Base-by-base conservation (phyloP, 37 sponge, comb jelly and placozoan genomes). In the Cladorhizidae sp. region DNA sequence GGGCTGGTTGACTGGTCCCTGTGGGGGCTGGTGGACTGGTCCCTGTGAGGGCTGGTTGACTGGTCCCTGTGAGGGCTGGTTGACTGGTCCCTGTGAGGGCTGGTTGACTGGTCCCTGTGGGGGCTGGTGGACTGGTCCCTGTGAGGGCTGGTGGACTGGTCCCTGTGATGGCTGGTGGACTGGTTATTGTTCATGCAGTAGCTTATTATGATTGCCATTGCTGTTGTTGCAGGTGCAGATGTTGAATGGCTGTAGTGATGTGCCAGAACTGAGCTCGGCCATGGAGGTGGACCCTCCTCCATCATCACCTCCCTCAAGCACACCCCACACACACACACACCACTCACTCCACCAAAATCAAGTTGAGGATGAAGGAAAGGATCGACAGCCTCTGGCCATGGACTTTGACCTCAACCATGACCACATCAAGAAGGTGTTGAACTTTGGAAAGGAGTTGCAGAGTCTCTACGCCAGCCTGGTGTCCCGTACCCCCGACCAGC, bases 371-470 rank as follows among this genome's bases (percentile, higher is more conserved):
- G 76, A 18, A 31, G 76, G 7, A 18, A 41, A 25, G 50, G n/a
- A n/a, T n/a, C n/a, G n/a, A n/a, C 26, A 58, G 17, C 64, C n/a
- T 41, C 26, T 58, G 26, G 8, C 59, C 26, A 32, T 80, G 23
- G 62, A 78, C 55, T 58, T 85, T 54, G 93, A 86, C 14, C 40
- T 51, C 7, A 78, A 83, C 38, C 73, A 78, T 9, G 78, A 77
- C 20, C 73, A 76, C 1, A 77, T 95, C 56, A 83, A 92, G 54
- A 86, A 64, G 18, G 67, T 95, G 6, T 72, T 95, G 54, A 37
- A 57, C 8, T 95, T 92, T 92, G 95, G 95, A 25, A 64, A 86
- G 37, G 90, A 92, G 1, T 73, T 95, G 12, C 93, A 92, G 57
- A 29, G 41, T 0, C 56, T 95, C 64, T 76, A 70, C 51, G 42